Evolutionary conservation across 2,888 invertebrate species (phyloP).

Genomic region (Phengaris alcon): DNA sequence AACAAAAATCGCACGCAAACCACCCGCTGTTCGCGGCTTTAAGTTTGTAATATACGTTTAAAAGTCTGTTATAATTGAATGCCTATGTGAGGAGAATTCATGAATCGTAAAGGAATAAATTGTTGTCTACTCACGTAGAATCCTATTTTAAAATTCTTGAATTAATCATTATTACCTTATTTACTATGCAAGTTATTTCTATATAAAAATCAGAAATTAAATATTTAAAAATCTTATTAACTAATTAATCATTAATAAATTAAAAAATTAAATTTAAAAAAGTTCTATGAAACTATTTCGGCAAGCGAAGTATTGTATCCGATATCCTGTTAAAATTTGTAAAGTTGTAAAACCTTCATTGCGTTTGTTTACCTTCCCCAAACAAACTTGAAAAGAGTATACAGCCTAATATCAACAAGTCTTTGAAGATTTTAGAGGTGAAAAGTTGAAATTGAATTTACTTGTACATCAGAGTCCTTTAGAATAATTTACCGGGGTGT

Average conservation of each 20-base stretch:
- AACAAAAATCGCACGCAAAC: slow-evolving; percentile 48
- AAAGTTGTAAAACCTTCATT: slow-evolving; percentile 11
- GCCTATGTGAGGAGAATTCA: background rate
- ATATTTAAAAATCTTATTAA: too few species aligned
- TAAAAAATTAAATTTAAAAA: background rate
- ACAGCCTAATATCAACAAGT: slow-evolving; percentile 29
- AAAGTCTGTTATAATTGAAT: slow-evolving; percentile 1
- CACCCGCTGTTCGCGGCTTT: slow-evolving; percentile 44
- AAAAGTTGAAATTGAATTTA: slow-evolving; percentile 73
- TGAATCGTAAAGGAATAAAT: background rate
- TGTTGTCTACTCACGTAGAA: background rate
- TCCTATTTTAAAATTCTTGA: background rate
- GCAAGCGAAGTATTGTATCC: background rate
- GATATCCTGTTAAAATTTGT: background rate
- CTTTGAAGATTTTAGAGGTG: slow-evolving; percentile 29
- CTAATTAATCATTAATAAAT: background rate
- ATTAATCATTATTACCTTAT: too few species aligned
- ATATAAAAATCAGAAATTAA: too few species aligned
- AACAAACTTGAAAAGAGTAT: slow-evolving; percentile 10
- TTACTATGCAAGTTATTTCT: too few species aligned
- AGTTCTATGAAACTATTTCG: background rate
- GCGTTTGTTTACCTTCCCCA: slow-evolving; percentile 17
- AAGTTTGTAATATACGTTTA: slow-evolving; percentile 26
- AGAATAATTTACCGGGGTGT: slow-evolving; percentile 71
- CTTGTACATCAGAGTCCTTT: slow-evolving; percentile 74